Evolutionary conservation across 2,113 vertebrate species (phyloP), one percentile per base, ranked within the genome.

Genomic region (Bagarius yarrelli): DNA sequence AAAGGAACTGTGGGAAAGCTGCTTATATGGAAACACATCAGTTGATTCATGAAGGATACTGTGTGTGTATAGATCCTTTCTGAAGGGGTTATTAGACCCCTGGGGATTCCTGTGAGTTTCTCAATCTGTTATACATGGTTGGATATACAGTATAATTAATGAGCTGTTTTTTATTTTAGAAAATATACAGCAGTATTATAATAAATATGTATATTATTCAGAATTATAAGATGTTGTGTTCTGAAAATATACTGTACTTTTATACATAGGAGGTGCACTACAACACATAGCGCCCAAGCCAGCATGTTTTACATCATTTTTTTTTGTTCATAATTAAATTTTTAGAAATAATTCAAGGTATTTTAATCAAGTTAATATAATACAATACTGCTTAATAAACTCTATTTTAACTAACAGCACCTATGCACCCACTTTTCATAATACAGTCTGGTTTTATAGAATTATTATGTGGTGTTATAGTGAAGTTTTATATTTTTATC

Each of bases 71-170:
- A 15, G 36, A 76, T 27, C 3, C 25, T 44, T 25, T 76, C 55
- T 16, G 9, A 73, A 34, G 73, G 67, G 55, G 27, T 80, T 59
- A 70, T 44, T 59, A 71, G 9, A 36, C 63, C 78, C 67, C 23
- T 79, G 78, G 47, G 66, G 25, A 79, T 23, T 8, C n/a, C 47
- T 13, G 5, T 23, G 18, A 27, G 53, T 57, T 69, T 11, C 1
- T 67, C 14, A 50, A 40, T 44, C 60, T 47, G 34, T 47, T 52
- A 70, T 15, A 69, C 18, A 69, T 79, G 64, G 9, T n/a, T 60
- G 25, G 3, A 19, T n/a, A 14, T 69, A 40, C 8, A 57, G 23
- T 79, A 40, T 21, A 57, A 30, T 70, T 2, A 3, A 30, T 78
- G n/a, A 30, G 50, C 70, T 73, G 50, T 52, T 71, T 52, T 52